A percentile compares a stretch with the other conserved stretches of the same genome.
Evolutionary conservation across 2,888 invertebrate species (phyloP).

Genomic region (Sinohyriopsis cumingii): DNA sequence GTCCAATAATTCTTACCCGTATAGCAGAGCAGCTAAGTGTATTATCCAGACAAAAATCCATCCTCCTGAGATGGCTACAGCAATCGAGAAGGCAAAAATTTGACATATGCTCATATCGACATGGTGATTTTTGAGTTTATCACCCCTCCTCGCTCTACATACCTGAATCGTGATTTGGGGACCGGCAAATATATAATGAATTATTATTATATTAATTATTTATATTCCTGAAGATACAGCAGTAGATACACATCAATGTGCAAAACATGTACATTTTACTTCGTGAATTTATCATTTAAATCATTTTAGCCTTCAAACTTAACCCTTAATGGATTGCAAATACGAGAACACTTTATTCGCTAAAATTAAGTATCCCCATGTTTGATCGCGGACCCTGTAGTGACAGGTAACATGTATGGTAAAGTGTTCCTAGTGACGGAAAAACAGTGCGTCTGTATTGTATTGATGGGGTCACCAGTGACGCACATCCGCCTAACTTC

Average conservation of each 20-base stretch:
- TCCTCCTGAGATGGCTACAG: conserved; percentile 49
- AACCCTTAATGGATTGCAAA: too few relatives aligned
- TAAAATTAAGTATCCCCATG: too few relatives aligned
- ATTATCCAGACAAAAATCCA: conserved; percentile 58
- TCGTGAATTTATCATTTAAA: too few relatives aligned
- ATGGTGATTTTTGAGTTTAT: conserved; percentile 37
- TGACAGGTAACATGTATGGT: not conserved
- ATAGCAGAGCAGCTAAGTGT: conserved; percentile 54
- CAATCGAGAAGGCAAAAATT: conserved; percentile 46
- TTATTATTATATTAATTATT: too few relatives aligned
- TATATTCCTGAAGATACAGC: too few relatives aligned
- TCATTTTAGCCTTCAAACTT: too few relatives aligned
- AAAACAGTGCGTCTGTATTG: not conserved
- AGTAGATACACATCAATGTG: too few relatives aligned
- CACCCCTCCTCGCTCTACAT: conserved; percentile 8
- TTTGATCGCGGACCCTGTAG: too few relatives aligned
- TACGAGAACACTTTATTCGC: rapidly evolving
- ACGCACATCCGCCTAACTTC: not conserved
- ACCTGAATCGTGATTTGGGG: too few relatives aligned
- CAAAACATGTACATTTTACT: too few relatives aligned
- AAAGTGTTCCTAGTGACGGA: not conserved
- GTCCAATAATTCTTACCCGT: conserved; percentile 47
- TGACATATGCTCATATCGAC: conserved; percentile 60
- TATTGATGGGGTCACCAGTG: not conserved
- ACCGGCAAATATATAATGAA: too few relatives aligned